A percentile compares a stretch with the other conserved stretches of the same genome.
phyloP scores from a whole-genome alignment of 37 sponge, comb jelly and placozoan genomes.

The Corticium candelabrum region DNA sequence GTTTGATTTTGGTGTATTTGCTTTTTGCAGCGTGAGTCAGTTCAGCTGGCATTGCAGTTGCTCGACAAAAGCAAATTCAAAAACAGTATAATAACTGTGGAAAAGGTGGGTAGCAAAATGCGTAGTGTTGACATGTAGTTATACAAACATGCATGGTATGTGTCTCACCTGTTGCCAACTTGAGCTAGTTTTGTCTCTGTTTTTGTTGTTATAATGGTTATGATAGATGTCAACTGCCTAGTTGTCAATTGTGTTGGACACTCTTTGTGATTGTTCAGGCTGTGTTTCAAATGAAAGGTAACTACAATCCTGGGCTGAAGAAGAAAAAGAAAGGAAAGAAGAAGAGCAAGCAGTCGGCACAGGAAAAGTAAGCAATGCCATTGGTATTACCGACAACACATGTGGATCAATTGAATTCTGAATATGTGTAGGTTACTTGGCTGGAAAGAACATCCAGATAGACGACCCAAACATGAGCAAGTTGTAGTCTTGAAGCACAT shows the following conservation, averaged over 20 bases:
- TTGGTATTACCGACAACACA: background rate
- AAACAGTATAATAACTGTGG: constrained; percentile 37
- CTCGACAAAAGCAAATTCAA: constrained; percentile 34
- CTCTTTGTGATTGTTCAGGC: constrained; percentile 70
- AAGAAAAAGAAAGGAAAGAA: constrained; percentile 69
- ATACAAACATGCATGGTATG: too few species aligned
- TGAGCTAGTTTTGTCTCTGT: too few species aligned
- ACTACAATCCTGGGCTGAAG: constrained; percentile 72
- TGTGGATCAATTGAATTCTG: background rate
- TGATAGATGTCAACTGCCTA: too few species aligned
- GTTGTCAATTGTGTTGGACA: too few species aligned
- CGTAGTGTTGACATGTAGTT: too few species aligned
- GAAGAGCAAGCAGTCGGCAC: constrained; percentile 50
- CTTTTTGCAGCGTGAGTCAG: constrained; percentile 57
- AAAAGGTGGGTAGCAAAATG: too few species aligned
- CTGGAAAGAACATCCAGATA: constrained; percentile 56
- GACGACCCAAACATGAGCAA: constrained; percentile 49
- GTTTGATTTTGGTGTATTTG: too few species aligned
- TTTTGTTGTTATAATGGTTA: too few species aligned
- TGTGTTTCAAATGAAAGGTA: constrained; percentile 74
- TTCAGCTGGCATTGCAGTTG: constrained; percentile 70
- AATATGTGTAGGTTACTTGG: constrained; percentile 50
- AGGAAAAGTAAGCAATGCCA: constrained; percentile 19
- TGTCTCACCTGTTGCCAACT: too few species aligned
- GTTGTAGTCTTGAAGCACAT: constrained; percentile 74